A percentile compares a stretch with the other conserved stretches of the same genome.
phyloP scores from a whole-genome alignment of 2,113 vertebrate species.

The Microcebus griseorufus region DNA sequence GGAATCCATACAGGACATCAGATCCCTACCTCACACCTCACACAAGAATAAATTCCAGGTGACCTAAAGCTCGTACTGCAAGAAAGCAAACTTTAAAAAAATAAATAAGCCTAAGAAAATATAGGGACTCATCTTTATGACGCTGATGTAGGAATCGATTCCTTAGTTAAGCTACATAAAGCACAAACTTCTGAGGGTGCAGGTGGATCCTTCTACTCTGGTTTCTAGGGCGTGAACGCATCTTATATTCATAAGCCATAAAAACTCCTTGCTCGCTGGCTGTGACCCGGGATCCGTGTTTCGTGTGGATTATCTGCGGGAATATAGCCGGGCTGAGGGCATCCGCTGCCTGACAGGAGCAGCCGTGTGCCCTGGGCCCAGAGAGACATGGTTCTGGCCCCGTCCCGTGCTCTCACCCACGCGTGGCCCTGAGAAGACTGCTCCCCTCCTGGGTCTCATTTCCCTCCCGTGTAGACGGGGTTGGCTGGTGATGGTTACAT shows the following conservation, averaged over 20 bases:
- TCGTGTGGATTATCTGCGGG: background rate
- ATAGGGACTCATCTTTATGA: background rate
- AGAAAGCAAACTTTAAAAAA: background rate
- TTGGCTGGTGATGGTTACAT: rapidly evolving
- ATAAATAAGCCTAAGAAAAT: background rate
- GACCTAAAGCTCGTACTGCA: background rate
- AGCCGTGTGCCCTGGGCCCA: rapidly evolving
- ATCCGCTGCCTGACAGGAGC: background rate
- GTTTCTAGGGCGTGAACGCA: rapidly evolving
- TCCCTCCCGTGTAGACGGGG: background rate
- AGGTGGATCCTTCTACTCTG: rapidly evolving
- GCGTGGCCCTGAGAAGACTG: too few species aligned
- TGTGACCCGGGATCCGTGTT: rapidly evolving
- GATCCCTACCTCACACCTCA: background rate
- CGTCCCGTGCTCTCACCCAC: background rate
- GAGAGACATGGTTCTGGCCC: background rate
- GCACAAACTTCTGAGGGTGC: background rate
- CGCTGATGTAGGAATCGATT: background rate
- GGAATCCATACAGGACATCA: background rate
- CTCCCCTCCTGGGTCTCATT: background rate
- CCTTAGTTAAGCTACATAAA: background rate
- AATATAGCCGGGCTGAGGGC: background rate
- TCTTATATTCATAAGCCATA: rapidly evolving
- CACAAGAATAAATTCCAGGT: background rate
- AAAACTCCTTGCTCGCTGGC: rapidly evolving